phyloP scores from a whole-genome alignment of 2,797 vertebrate species.

The Protosalanx chinensis region DNA sequence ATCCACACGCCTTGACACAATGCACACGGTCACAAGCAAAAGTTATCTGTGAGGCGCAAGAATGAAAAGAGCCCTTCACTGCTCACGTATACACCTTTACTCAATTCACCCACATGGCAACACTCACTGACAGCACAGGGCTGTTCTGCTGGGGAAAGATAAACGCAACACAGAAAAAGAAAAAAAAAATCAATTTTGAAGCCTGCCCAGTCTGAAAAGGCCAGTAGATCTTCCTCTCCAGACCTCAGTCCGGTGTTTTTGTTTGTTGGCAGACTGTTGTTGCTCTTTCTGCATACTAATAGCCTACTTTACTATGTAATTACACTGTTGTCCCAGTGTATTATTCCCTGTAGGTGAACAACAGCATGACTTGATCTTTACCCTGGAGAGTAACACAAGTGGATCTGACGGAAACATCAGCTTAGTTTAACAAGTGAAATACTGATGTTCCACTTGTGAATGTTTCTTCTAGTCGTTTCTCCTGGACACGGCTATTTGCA shows the following conservation, averaged over 20 bases:
- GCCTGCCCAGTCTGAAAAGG: constrained; percentile 54
- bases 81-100: constrained; percentile 57
- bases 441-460: constrained; percentile 6
- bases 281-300: constrained; percentile 5
- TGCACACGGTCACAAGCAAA: constrained; percentile 60
- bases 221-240: constrained; percentile 4
- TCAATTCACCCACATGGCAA: constrained; percentile 54
- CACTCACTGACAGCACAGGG: constrained; percentile 39
- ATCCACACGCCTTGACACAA: constrained; percentile 57
- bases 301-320: constrained; percentile 1
- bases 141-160: constrained; percentile 68
- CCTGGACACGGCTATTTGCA: constrained; percentile 16
- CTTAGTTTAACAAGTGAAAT: constrained; percentile 29
- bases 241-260: not conserved
- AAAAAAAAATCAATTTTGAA: constrained; percentile 62
- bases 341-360: constrained; percentile 12
- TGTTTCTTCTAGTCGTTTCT: not conserved
- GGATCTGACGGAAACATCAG: not conserved
- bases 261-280: constrained; percentile 1
- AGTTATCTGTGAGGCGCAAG: constrained; percentile 75
- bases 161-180: constrained; percentile 58
- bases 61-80: constrained; percentile 58
- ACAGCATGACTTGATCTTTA: constrained; percentile 11
- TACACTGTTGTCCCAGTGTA: not conserved
- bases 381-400: not conserved